These are phyloP conservation scores for Caenorhabditis sp. DNA, from an alignment of 2,888 invertebrate genomes.

Conservation along the genomic window DNA sequence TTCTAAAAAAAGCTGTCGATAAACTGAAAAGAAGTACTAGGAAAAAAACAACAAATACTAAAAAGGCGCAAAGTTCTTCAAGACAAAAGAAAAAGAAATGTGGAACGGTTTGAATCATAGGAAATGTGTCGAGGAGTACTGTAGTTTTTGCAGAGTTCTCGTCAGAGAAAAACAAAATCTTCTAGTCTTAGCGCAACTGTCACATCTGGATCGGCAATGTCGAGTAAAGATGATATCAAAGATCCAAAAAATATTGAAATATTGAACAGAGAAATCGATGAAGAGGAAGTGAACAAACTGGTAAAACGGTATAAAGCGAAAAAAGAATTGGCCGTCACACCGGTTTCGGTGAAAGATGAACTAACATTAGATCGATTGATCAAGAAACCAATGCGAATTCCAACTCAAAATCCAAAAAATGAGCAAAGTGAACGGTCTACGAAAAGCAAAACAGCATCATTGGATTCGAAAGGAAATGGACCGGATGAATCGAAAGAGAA, in stretches of 20 bases:
- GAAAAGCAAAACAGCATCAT: too few relatives aligned
- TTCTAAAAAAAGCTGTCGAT: background rate
- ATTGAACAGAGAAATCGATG: background rate
- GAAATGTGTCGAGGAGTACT: background rate
- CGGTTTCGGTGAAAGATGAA: background rate
- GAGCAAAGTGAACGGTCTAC: too few relatives aligned
- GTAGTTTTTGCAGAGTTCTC: background rate
- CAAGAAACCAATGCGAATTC: too few relatives aligned
- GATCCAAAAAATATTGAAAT: background rate
- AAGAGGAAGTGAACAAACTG: background rate
- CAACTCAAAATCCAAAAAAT: too few relatives aligned
- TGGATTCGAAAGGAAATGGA: too few relatives aligned
- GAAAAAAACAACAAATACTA: background rate
- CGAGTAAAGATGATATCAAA: background rate
- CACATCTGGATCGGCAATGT: too few relatives aligned
- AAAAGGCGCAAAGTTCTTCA: background rate
- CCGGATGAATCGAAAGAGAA: too few relatives aligned
- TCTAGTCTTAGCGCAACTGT: too few relatives aligned
- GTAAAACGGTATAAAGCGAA: background rate
- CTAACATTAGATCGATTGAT: background rate
- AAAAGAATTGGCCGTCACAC: background rate
- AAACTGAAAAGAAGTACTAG: constrained; percentile 4
- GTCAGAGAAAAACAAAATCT: too few relatives aligned
- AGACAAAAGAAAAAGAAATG: background rate
- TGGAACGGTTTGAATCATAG: background rate